phyloP scores from a whole-genome alignment of 2,113 vertebrate genomes.

The Sula dactylatra region DNA sequence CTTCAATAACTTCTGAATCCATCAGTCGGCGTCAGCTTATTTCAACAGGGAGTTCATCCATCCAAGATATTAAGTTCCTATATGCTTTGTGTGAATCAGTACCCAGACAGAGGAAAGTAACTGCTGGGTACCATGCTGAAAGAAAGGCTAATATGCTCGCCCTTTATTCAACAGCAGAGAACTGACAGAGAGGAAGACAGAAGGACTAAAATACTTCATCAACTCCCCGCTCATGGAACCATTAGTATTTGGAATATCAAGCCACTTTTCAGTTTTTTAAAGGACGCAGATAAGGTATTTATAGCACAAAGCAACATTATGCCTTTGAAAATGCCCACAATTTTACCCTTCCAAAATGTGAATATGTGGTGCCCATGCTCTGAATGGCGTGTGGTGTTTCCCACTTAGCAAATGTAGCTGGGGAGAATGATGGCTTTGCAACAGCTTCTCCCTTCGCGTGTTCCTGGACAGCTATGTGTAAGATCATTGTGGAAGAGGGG shows the following conservation, averaged over 20 bases:
- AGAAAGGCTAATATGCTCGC: background rate
- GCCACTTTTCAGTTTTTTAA: background rate
- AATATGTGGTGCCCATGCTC: background rate
- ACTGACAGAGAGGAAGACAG: background rate
- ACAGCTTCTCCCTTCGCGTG: background rate
- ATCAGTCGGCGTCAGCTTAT: background rate
- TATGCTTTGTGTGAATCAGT: background rate
- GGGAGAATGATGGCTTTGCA: background rate
- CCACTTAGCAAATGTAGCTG: background rate
- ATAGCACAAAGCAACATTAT: background rate
- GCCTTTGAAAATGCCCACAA: background rate
- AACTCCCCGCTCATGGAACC: background rate
- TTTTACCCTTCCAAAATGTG: background rate
- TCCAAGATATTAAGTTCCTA: background rate
- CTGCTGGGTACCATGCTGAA: background rate
- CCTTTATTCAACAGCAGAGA: background rate
- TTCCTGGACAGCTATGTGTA: background rate
- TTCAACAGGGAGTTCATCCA: background rate
- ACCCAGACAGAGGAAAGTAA: background rate
- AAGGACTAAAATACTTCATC: background rate
- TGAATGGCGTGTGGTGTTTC: accelerated
- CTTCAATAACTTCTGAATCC: background rate
- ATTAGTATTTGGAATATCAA: background rate
- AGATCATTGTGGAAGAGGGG: background rate
- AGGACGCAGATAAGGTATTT: background rate